Evolutionary conservation across 2,888 invertebrate genomes (phyloP), one percentile per base, ranked within the genome.

Genomic region (Acanthosepion lycidas): DNA sequence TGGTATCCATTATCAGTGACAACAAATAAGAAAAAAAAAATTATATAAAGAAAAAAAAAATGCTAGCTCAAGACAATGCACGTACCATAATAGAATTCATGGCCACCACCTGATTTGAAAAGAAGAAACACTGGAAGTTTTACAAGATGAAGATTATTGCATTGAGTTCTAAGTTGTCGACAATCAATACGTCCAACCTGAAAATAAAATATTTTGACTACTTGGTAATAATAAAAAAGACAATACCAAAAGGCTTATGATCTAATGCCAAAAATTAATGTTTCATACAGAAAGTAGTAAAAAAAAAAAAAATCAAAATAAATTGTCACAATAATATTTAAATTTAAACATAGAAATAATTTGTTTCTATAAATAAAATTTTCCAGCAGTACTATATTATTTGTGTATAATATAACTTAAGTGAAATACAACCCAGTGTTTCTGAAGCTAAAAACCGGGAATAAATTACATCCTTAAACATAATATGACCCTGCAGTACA

Each of bases 31-130:
- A 51, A 42, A 91, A 6, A 91, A 6, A 49, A 28, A 91, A 59
- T 49, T 26, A 48, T 49, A n/a, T 33, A 91, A 92, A 33, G 42
- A 42, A 42, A 33, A 33, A 33, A 51, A 51, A 51, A 51, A 51
- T 51, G 51, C 51, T 51, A 6, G 15, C 51, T 51, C 42, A 42
- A 42, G 42, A 42, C 42, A 23, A 33, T 8, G 20, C 6, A 95
- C 96, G 95, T 97, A 96, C 98, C 98, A 97, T 98, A 98, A 97
- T 98, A 98, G 28, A 98, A 97, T 96, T 99, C 98, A 97, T 98
- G 98, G 0, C 98, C 98, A 6, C 98, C 98, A 49, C 98, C 98
- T 2, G 97, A 97, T 97, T 99, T 99, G 95, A 99, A 98, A 15
- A 98, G 98, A 28, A 98, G 98, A 98, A 98, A 98, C 33, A 98